phyloP scores from a whole-genome alignment of 2,888 invertebrate genomes.

The Ectemnius continuus region DNA sequence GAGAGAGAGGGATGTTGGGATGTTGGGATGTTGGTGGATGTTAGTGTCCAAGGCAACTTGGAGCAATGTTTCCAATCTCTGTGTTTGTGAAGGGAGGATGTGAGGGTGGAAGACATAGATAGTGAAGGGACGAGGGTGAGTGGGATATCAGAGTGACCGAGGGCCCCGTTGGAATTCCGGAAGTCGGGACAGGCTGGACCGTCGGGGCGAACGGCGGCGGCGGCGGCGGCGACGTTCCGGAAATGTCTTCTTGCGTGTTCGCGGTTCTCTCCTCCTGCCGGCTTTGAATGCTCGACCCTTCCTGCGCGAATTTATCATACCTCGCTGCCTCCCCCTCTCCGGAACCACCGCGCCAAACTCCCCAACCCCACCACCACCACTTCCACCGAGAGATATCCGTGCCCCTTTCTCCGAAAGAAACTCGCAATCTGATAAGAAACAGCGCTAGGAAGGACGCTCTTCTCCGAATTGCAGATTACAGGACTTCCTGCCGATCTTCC shows the following conservation, averaged over 20 bases:
- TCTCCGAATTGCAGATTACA: too few species aligned
- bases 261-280: constrained; percentile 15
- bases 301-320: constrained; percentile 52
- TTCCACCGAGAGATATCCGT: constrained; percentile 32
- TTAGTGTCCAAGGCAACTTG: too few species aligned
- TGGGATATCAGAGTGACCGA: too few species aligned
- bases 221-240: constrained; percentile 24
- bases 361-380: background rate
- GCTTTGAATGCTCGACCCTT: constrained; percentile 43
- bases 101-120: too few species aligned
- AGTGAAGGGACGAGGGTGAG: too few species aligned
- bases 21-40: too few species aligned
- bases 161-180: constrained; percentile 21
- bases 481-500: too few species aligned
- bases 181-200: constrained; percentile 40
- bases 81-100: too few species aligned
- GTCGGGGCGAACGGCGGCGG: constrained; percentile 11
- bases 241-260: constrained; percentile 42
- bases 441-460: too few species aligned
- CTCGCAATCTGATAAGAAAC: constrained; percentile 2
- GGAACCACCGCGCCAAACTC: too few species aligned
- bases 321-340: background rate
- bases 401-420: constrained; percentile 14
- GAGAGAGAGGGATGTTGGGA: background rate
- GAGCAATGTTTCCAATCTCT: too few species aligned